Percentiles rank a stretch among this genome's conserved stretches.
phyloP scores from a whole-genome alignment of 2,888 invertebrate genomes.

The Ashinkailepas kermadecensis region DNA sequence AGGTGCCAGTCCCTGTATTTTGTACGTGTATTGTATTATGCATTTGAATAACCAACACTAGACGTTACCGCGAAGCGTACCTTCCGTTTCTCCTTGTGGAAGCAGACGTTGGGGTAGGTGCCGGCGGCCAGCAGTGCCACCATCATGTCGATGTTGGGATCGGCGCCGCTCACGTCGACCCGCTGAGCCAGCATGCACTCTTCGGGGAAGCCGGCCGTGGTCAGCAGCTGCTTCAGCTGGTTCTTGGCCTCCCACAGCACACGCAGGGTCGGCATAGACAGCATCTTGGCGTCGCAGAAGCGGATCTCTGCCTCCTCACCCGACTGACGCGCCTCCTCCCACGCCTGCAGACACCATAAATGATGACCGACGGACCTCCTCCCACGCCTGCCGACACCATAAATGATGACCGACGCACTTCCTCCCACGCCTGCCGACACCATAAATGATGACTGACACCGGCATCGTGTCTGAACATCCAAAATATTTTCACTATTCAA shows the following conservation, averaged over 20 bases:
- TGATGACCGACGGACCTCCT: too few relatives aligned
- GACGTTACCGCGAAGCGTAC: constrained; percentile 41
- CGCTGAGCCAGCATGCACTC: constrained; percentile 60
- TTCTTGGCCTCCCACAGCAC: constrained; percentile 87
- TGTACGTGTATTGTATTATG: too few relatives aligned
- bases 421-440: too few relatives aligned
- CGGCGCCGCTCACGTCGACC: constrained; percentile 58
- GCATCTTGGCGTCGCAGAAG: constrained; percentile 86
- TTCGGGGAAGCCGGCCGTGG: constrained; percentile 80
- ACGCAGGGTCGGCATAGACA: constrained; percentile 79
- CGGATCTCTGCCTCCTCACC: constrained; percentile 59
- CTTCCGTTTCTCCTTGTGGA: constrained; percentile 90
- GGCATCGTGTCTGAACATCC: too few relatives aligned
- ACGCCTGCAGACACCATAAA: constrained; percentile 51
- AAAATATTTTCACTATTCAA: too few relatives aligned
- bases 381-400: too few relatives aligned
- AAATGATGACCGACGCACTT: too few relatives aligned
- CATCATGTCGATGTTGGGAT: constrained; percentile 71
- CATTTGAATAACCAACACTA: not conserved
- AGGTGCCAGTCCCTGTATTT: too few relatives aligned
- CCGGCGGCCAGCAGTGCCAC: constrained; percentile 81
- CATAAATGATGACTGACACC: too few relatives aligned
- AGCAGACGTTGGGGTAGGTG: constrained; percentile 93
- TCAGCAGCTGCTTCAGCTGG: constrained; percentile 59
- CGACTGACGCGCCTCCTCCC: constrained; percentile 48